Percentiles rank a stretch among this genome's conserved stretches.
Evolutionary conservation across 2,888 invertebrate genomes (phyloP).

Genomic region (Trachelus iudaicus): DNA sequence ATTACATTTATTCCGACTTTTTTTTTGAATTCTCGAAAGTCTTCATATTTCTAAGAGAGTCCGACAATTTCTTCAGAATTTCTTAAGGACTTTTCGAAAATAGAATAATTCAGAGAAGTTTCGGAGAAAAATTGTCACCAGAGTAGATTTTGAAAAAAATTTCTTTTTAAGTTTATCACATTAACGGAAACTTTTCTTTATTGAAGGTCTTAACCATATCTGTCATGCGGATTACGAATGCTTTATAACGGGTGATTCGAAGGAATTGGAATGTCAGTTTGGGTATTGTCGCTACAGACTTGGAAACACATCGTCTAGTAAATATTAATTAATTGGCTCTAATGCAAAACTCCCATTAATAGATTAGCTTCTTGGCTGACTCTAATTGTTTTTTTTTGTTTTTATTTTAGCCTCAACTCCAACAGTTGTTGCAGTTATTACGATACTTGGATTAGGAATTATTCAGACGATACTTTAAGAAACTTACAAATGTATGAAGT

Average conservation of each 20-base stretch:
- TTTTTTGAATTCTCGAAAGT: too few species aligned
- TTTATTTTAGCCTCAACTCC: background rate
- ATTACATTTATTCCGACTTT: too few species aligned
- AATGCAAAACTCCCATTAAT: background rate
- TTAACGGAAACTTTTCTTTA: background rate
- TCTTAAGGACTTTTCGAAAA: too few species aligned
- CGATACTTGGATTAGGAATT: background rate
- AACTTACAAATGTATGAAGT: background rate
- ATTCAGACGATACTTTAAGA: too few species aligned
- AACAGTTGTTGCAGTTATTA: background rate
- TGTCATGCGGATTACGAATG: constrained; percentile 42
- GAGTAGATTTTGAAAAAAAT: background rate
- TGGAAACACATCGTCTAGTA: constrained; percentile 29
- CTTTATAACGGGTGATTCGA: constrained; percentile 10
- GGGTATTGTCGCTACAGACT: constrained; percentile 36
- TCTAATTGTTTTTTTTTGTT: background rate
- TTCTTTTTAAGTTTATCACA: background rate
- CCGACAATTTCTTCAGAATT: too few species aligned
- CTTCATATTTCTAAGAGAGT: too few species aligned
- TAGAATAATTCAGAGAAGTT: too few species aligned
- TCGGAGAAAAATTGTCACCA: too few species aligned
- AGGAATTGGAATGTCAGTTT: constrained; percentile 34
- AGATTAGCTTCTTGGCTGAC: background rate
- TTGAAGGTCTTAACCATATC: constrained; percentile 33
- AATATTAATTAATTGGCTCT: constrained; percentile 33